A percentile compares a stretch with the other conserved stretches of the same genome.
phyloP scores from a whole-genome alignment of 2,888 invertebrate species.

The Piscicola geometra region DNA sequence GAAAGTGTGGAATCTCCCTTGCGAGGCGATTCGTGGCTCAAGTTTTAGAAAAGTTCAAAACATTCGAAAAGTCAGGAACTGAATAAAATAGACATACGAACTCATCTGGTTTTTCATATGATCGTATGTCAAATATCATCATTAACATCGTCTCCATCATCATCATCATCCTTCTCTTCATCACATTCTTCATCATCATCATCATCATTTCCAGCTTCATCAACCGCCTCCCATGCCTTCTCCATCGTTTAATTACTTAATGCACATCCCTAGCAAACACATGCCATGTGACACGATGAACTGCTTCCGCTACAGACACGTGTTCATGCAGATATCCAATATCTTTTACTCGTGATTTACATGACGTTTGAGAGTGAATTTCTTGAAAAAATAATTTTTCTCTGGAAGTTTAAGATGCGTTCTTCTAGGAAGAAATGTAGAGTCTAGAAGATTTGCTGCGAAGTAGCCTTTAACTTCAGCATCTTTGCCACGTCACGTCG shows the following conservation, averaged over 20 bases:
- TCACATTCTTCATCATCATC: slow-evolving; percentile 3
- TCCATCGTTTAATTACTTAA: slow-evolving; percentile 11
- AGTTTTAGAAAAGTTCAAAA: too few species aligned
- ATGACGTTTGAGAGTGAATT: too few species aligned
- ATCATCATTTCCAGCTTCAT: not conserved
- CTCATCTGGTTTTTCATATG: too few species aligned
- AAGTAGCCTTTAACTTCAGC: too few species aligned
- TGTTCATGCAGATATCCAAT: not conserved
- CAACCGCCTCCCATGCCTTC: not conserved
- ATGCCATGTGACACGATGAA: slow-evolving; percentile 8
- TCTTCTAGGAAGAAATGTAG: not conserved
- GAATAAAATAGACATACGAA: too few species aligned
- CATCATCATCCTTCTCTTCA: too few species aligned
- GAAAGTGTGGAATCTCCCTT: too few species aligned
- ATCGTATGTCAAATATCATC: not conserved
- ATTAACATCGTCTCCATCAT: not conserved
- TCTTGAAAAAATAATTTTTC: too few species aligned
- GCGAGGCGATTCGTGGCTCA: too few species aligned
- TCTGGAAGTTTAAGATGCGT: not conserved
- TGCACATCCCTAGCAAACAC: slow-evolving; percentile 13
- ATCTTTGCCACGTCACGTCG: too few species aligned
- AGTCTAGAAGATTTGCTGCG: too few species aligned
- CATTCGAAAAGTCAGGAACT: too few species aligned
- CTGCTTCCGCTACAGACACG: slow-evolving; percentile 9
- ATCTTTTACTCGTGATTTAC: not conserved